Base-by-base conservation (phyloP, 1,140 invertebrate genomes). In the Pentalonia nigronervosa region DNA sequence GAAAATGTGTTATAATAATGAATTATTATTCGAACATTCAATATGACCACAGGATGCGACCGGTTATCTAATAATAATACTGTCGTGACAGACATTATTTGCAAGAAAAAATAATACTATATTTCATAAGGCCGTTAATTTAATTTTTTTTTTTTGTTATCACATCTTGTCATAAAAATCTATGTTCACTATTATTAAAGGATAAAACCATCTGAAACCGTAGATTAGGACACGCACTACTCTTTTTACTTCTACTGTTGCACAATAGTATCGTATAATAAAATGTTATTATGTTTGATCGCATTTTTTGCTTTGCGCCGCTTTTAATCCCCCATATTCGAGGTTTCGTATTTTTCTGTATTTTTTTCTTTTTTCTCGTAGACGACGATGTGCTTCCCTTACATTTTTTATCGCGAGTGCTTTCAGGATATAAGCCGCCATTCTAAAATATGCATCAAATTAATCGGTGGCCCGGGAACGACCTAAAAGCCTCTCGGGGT, bases 371-470 rank as follows among this genome's bases (percentile, higher is more conserved):
- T 60, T 90, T 90, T 60, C 41, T 7, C 50, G 6, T 23, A 20
- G 21, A 30, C 89, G 14, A 90, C 36, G 45, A 89, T 50, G 88
- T 89, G 89, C 89, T 45, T 67, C 89, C 8, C 56, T 60, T 90
- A 81, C 47, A 91, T 91, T 81, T 91, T 89, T 81, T 91, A 91
- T 84, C 67, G 81, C 34, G 81, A 93, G 81, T 86, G 91, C 81
- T 86, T 56, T 84, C 30, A 36, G 91, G 86, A 45, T 76, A 30
- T 93, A 86, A 86, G 91, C 91, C 23, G 91, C 81, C 76, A 53
- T 83, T 86, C 48, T 93, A 53, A 93, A 93, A 93, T 93, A 93
- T 93, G 81, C 91, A 93, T 93, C 91, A 93, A 93, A 93, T 93
- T 93, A 93, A 93, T 93, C 91, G 91, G 91, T 83, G 91, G 81